These are phyloP conservation scores for Acleris laterana DNA, from an alignment of 2,888 invertebrate genomes.

Conservation along the genomic window DNA sequence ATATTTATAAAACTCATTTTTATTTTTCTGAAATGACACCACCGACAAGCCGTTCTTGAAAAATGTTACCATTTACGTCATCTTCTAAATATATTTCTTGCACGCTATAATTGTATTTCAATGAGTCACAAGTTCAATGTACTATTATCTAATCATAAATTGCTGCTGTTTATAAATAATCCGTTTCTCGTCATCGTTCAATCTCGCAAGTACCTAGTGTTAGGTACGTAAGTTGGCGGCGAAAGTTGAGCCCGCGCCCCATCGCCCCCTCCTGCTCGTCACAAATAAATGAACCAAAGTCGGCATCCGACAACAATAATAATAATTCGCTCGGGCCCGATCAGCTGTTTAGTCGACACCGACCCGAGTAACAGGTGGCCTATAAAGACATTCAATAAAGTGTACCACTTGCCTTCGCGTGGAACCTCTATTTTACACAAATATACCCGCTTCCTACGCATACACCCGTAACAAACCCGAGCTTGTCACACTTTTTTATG, in stretches of 20 bases:
- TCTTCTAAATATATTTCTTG: conserved; percentile 25
- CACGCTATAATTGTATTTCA: conserved; percentile 16
- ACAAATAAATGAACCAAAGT: conserved; percentile 78
- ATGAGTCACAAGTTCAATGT: conserved; percentile 29
- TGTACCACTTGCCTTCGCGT: conserved; percentile 80
- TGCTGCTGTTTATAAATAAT: conserved; percentile 36
- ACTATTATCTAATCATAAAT: conserved; percentile 35
- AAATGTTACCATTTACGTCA: conserved; percentile 25
- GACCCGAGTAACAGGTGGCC: conserved; percentile 84
- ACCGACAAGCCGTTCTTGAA: conserved; percentile 17
- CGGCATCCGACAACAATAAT: conserved; percentile 77
- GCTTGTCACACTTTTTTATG: conserved; percentile 48
- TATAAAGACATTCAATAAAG: conserved; percentile 85
- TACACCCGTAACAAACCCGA: conserved; percentile 45
- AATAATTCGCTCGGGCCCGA: conserved; percentile 80
- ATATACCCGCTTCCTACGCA: conserved; percentile 57
- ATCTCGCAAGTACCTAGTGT: conserved; percentile 50
- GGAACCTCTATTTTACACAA: conserved; percentile 77
- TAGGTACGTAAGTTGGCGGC: conserved; percentile 58
- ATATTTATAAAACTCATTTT: conserved; percentile 43
- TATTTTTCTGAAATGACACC: conserved; percentile 25
- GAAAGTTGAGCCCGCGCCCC: conserved; percentile 63
- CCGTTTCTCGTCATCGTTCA: conserved; percentile 34
- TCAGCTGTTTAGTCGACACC: conserved; percentile 82
- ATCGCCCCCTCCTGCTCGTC: conserved; percentile 61